These are phyloP conservation scores for Uropsilus gracilis DNA, from an alignment of 2,113 vertebrate genomes.

Conservation along the genomic window DNA sequence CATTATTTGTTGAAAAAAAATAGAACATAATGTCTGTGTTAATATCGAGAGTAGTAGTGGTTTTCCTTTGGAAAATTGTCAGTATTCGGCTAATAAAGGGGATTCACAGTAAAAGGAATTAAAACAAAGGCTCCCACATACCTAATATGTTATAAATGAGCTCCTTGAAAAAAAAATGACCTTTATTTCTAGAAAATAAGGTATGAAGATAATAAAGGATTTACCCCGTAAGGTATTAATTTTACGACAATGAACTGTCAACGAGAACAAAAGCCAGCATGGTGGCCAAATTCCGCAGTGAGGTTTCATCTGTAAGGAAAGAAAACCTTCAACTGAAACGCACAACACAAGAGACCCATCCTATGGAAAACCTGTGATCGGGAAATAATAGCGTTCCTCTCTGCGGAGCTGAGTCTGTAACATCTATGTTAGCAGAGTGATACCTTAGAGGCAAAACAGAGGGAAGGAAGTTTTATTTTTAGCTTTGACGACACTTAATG, in stretches of 20 bases:
- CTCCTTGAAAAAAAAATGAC: slow-evolving; percentile 1
- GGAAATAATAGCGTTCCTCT: neutral
- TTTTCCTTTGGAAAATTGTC: neutral
- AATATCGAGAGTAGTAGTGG: neutral
- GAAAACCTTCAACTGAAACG: neutral
- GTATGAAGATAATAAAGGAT: neutral
- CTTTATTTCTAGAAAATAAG: slow-evolving; percentile 11
- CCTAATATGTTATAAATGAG: neutral
- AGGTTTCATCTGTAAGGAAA: neutral
- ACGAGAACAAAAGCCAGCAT: neutral
- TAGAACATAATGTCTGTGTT: neutral
- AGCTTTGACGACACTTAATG: slow-evolving; percentile 15
- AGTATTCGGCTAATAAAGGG: neutral
- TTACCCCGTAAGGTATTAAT: neutral
- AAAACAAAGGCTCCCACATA: neutral
- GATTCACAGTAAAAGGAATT: neutral
- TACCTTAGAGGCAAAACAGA: slow-evolving; percentile 25
- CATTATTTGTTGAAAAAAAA: neutral
- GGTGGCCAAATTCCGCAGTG: neutral
- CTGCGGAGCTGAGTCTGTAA: neutral
- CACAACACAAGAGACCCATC: neutral
- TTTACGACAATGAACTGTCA: slow-evolving; percentile 2
- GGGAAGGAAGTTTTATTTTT: slow-evolving; percentile 9
- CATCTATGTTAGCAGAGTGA: neutral
- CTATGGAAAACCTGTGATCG: neutral